Evolutionary conservation across 2,113 vertebrate genomes (phyloP).

Genomic region (Megaptera novaeangliae): DNA sequence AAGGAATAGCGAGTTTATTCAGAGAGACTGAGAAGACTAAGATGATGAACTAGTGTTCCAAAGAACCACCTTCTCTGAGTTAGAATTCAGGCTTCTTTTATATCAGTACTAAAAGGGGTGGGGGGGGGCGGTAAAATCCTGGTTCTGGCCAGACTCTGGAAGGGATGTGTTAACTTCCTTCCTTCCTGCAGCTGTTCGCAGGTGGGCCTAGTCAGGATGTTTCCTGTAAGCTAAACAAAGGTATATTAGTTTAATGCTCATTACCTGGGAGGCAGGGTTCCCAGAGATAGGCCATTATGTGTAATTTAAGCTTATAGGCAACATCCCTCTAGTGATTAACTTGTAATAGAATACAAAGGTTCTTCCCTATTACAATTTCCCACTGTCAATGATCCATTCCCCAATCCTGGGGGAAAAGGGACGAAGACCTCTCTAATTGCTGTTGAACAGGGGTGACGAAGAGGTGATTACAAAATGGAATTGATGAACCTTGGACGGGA

Average conservation of each 20-base stretch:
- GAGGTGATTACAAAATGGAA: neutral
- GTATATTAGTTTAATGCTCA: neutral
- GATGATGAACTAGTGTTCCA: neutral
- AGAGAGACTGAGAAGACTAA: neutral
- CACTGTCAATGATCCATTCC: neutral
- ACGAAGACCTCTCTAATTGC: neutral
- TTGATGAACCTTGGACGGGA: neutral
- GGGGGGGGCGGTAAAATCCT: neutral
- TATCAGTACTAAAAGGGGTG: neutral
- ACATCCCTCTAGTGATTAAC: neutral
- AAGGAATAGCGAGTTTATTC: neutral
- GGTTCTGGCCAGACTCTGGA: neutral
- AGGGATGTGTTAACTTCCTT: neutral
- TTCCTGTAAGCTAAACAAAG: neutral
- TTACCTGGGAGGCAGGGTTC: neutral
- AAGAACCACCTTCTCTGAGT: neutral
- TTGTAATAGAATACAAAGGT: neutral
- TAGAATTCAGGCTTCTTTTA: neutral
- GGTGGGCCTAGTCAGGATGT: neutral
- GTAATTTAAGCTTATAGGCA: neutral
- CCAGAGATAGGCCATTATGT: neutral
- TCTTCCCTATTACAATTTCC: neutral
- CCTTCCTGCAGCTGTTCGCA: neutral
- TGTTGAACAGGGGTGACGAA: neutral
- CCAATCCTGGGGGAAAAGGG: neutral